Percentiles rank a stretch among this genome's conserved stretches.
Conservation (phyloP, 1,140 invertebrate species). For the Trissolcus basalis region DNA sequence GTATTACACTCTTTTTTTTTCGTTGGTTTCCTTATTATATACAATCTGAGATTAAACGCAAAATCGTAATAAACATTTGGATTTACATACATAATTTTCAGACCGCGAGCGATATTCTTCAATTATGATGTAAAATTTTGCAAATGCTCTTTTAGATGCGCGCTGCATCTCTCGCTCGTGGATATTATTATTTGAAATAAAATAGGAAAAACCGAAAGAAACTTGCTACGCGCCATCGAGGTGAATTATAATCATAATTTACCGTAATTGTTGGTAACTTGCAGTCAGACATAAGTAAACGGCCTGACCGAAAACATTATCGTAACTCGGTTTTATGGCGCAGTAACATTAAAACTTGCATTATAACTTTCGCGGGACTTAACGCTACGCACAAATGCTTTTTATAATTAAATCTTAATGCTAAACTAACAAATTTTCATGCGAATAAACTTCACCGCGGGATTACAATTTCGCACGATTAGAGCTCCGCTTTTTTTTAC, state of each 20-base stretch:
- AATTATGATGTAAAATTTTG: too few species aligned
- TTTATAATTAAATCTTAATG: conserved; percentile 41
- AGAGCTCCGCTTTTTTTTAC: too few species aligned
- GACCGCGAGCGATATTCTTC: conserved; percentile 16
- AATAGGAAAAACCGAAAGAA: conserved; percentile 1
- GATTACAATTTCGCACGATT: too few species aligned
- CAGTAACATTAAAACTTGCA: conserved; percentile 43
- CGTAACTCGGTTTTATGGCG: conserved; percentile 45
- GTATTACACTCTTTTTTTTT: conserved; percentile 17
- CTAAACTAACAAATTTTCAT: too few species aligned
- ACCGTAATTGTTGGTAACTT: conserved; percentile 49
- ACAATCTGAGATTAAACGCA: not conserved
- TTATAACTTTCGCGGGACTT: conserved; percentile 38
- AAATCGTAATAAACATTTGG: too few species aligned
- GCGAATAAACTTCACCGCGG: too few species aligned
- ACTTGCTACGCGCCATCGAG: conserved; percentile 15
- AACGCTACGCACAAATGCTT: conserved; percentile 8
- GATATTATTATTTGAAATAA: too few species aligned
- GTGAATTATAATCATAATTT: conserved; percentile 47
- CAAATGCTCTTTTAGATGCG: too few species aligned
- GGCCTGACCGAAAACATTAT: conserved; percentile 40
- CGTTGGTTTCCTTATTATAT: not conserved
- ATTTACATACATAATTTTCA: not conserved
- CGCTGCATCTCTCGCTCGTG: too few species aligned
- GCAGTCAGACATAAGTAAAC: conserved; percentile 43